phyloP scores from a whole-genome alignment of 2,113 vertebrate genomes.

The Sinocyclocheilus maitianheensis region DNA sequence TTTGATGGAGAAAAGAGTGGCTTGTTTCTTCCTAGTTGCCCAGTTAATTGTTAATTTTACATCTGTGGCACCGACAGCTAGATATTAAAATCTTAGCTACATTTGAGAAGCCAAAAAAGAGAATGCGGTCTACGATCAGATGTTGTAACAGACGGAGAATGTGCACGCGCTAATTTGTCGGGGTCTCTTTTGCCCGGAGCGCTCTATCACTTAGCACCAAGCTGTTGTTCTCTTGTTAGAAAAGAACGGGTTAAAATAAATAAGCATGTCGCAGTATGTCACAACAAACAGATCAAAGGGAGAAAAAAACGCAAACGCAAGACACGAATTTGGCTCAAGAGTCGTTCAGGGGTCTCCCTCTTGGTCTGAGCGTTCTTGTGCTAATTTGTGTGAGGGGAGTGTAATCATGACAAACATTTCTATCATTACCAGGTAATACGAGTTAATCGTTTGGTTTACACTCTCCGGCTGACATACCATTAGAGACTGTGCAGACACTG shows the following conservation, averaged over 20 bases:
- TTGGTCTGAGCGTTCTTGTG: constrained; percentile 37
- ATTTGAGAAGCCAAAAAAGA: constrained; percentile 23
- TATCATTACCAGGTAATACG: constrained; percentile 86
- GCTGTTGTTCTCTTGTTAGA: constrained; percentile 16
- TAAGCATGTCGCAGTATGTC: constrained; percentile 37
- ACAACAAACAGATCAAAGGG: constrained; percentile 32
- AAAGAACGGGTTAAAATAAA: constrained; percentile 33
- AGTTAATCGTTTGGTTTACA: constrained; percentile 90
- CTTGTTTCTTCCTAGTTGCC: constrained; percentile 40
- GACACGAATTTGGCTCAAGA: constrained; percentile 31
- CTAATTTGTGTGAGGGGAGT: constrained; percentile 51
- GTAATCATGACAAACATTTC: constrained; percentile 82
- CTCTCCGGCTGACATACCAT: constrained; percentile 88
- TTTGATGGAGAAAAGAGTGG: constrained; percentile 51
- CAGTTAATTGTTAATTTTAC: constrained; percentile 48
- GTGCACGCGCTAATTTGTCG: constrained; percentile 31
- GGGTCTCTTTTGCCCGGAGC: constrained; percentile 39
- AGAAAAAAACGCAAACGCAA: not conserved
- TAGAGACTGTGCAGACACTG: constrained; percentile 87
- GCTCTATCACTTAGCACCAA: constrained; percentile 30
- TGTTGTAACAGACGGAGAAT: constrained; percentile 44
- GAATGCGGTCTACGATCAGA: constrained; percentile 18
- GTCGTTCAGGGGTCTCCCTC: constrained; percentile 41
- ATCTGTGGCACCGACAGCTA: constrained; percentile 18
- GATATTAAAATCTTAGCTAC: constrained; percentile 30